Base-by-base conservation (phyloP, 1,140 invertebrate genomes). In the Bombus pascuorum region DNA sequence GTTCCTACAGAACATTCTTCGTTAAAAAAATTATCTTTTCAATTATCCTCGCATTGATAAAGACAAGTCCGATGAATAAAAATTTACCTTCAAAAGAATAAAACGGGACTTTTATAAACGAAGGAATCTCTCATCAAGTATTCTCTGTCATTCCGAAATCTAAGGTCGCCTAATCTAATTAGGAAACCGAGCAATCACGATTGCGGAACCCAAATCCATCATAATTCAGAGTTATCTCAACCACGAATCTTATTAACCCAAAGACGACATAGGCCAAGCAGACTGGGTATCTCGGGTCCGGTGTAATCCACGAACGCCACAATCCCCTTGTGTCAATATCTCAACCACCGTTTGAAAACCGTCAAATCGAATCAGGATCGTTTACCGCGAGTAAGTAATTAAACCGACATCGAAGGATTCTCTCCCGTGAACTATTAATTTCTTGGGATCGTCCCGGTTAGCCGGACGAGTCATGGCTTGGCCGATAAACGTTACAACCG, bases 171-270 rank as follows among this genome's bases (percentile, higher is more conserved):
- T 25, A n/a, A 75, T 53, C 6, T 83, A 83, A 70, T 70, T 47
- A 39, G 44, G 13, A 42, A 9, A 1, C 8, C 28, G 47, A 12
- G 32, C 12, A 32, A 66, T 77, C 47, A 25, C 32, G 59, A 53
- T 71, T 18, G 3, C 32, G 22, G 15, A 28, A 10, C 37, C 37
- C 12, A 62, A 81, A 37, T 62, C 70, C 47, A 42, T 83, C 62
- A 39, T 76, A 76, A 76, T 47, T 68, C 81, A 66, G 28, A 37
- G 9, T 22, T 66, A 75, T 66, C 59, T 65, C 28, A n/a, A 34
- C 18, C 82, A n/a, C 3, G 15, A 65, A 83, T 78, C 74, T 83
- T 83, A 83, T 83, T 83, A 78, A 83, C 82, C 44, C 65, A 83
- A 83, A 77, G 62, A 65, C 42, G 37, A 34, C 65, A 25, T 65